phyloP scores from a whole-genome alignment of 2,888 invertebrate species.

The Nineta flava region DNA sequence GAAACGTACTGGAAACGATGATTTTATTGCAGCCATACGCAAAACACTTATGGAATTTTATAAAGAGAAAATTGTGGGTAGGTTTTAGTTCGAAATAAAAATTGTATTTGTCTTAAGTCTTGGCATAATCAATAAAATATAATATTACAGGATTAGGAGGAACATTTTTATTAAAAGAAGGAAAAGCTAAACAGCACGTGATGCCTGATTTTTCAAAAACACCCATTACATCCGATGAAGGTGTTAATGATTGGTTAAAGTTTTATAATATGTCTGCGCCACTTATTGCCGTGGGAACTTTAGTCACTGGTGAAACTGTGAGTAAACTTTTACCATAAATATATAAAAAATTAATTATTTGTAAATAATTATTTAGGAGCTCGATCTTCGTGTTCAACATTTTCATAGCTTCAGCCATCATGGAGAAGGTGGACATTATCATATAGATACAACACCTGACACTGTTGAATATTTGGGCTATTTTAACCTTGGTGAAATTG shows the following conservation, averaged over 20 bases:
- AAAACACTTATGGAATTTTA: conserved; percentile 50
- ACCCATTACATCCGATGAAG: conserved; percentile 53
- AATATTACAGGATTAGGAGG: conserved; percentile 68
- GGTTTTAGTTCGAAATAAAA: conserved; percentile 14
- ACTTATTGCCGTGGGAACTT: conserved; percentile 71
- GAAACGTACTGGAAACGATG: conserved; percentile 52
- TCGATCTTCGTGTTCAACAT: conserved; percentile 87
- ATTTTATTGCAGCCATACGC: conserved; percentile 69
- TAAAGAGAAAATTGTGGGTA: conserved; percentile 53
- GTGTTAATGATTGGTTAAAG: conserved; percentile 75
- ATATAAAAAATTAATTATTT: background rate
- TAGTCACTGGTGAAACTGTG: conserved; percentile 73
- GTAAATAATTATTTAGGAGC: conserved; percentile 38
- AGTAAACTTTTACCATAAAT: conserved; percentile 16
- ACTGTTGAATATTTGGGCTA: conserved; percentile 81
- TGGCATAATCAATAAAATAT: background rate
- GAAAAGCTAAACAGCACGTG: conserved; percentile 79
- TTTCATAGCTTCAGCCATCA: conserved; percentile 82
- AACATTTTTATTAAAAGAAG: conserved; percentile 65
- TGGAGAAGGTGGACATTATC: conserved; percentile 90
- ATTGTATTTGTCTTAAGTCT: background rate
- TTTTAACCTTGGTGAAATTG: conserved; percentile 59
- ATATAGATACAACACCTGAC: conserved; percentile 83
- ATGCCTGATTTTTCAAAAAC: conserved; percentile 84
- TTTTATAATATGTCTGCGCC: conserved; percentile 87